A percentile compares a stretch with the other conserved stretches of the same genome.
Conservation (phyloP, 2,888 invertebrate species). For the Corbicula japonica region DNA sequence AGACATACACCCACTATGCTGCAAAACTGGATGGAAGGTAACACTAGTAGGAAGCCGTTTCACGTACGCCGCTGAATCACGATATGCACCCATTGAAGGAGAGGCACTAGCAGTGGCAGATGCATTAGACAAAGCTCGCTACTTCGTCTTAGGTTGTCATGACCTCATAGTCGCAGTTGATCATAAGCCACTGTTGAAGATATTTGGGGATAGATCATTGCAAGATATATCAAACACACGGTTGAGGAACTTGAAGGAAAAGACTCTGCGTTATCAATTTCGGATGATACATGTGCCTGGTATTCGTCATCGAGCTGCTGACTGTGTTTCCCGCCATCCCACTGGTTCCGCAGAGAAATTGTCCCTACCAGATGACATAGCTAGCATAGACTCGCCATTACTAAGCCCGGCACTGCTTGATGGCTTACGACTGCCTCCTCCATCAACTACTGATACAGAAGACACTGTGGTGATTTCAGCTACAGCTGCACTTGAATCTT, state of each 20-base stretch:
- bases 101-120: constrained; percentile 35
- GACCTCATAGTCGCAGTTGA: constrained; percentile 47
- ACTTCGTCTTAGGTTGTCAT: constrained; percentile 55
- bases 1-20: constrained; percentile 29
- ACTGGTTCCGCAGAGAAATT: constrained; percentile 41
- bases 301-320: constrained; percentile 49
- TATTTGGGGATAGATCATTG: constrained; percentile 30
- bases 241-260: constrained; percentile 50
- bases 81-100: constrained; percentile 35
- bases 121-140: constrained; percentile 53
- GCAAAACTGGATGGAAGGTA: constrained; percentile 10
- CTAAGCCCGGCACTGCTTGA: too few species aligned
- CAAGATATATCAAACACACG: constrained; percentile 14
- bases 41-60: constrained; percentile 30
- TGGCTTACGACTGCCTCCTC: too few species aligned
- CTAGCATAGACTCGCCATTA: neutral
- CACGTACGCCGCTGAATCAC: constrained; percentile 22
- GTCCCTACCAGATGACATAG: constrained; percentile 44
- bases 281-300: constrained; percentile 49
- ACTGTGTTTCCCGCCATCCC: constrained; percentile 63
- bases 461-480: constrained; percentile 7
- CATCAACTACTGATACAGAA: neutral
- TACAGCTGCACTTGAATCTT: constrained; percentile 9
- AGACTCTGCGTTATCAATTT: constrained; percentile 46
- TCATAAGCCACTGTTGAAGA: constrained; percentile 50